Evolutionary conservation across 2,888 invertebrate genomes (phyloP), one percentile per base, ranked within the genome.

Genomic region (Heliothis peltigera): DNA sequence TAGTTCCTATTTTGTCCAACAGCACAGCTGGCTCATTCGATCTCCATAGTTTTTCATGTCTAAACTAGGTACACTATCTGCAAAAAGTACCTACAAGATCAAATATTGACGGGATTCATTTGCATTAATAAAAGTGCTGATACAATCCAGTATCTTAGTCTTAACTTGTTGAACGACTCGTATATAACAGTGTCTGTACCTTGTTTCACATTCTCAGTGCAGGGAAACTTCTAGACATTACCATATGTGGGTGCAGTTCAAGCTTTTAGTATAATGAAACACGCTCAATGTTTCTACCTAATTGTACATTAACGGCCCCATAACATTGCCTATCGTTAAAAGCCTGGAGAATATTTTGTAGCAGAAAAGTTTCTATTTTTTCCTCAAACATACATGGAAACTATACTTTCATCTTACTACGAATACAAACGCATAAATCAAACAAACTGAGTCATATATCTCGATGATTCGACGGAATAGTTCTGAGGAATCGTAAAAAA

Each of bases 221-320:
- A 35, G 58, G 65, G 48, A 62, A 75, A 75, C 55, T 70, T 64
- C 17, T 22, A n/a, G 52, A 60, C 47, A 77, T 72, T 71, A 63
- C 57, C 61, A 67, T 74, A 60, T 4, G 49, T 58, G 42, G 76
- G 65, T 62, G 77, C 66, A 72, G 76, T 63, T 44, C 57, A 63
- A 70, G 76, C 75, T 75, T 35, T 75, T 72, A 70, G 70, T 52
- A 47, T 70, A 75, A 72, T 72, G 63, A 72, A 72, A 72, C 71
- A 52, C 43, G 70, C 42, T 69, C 46, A 32, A 69, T 42, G 44
- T 62, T 75, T 56, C 69, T 12, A 32, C 32, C 12, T 63, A 69
- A 75, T 71, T 75, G 70, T 44, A 52, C 28, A 18, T 68, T 47
- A 42, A 57, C 21, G 60, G 61, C 32, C 21, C 12, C 7, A 17